These are phyloP conservation scores for Panzeria rudis DNA, from an alignment of 2,888 invertebrate genomes.

Conservation along the genomic window DNA sequence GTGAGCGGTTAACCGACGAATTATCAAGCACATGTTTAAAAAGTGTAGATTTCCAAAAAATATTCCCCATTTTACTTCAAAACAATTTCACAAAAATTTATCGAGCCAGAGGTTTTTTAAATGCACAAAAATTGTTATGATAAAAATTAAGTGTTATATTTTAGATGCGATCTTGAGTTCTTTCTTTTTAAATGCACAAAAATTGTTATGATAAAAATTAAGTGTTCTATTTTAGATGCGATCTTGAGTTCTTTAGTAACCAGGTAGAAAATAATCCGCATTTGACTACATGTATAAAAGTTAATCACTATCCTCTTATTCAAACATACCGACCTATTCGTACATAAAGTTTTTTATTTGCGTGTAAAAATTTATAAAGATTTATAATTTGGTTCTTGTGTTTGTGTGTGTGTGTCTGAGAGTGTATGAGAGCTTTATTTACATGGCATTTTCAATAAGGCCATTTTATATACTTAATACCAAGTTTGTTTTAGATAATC, in stretches of 20 bases:
- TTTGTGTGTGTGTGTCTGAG: not conserved
- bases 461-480: conserved; percentile 35
- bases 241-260: not conserved
- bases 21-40: no score
- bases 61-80: no score
- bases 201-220: no score
- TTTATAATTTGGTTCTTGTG: not conserved
- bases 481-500: conserved; percentile 57
- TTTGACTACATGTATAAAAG: not conserved
- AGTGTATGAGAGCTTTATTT: conserved; percentile 4
- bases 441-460: conserved; percentile 35
- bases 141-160: not conserved
- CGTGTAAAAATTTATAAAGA: not conserved
- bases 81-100: no score
- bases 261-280: not conserved
- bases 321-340: not conserved
- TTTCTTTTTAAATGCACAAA: not conserved
- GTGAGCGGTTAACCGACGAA: no score
- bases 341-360: not conserved
- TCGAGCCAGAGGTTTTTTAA: no score
- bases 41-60: no score
- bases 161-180: not conserved
- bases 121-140: no score
- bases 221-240: not conserved
- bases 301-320: not conserved